phyloP scores from a whole-genome alignment of 2,888 invertebrate genomes.

The Apodemia hepburni region DNA sequence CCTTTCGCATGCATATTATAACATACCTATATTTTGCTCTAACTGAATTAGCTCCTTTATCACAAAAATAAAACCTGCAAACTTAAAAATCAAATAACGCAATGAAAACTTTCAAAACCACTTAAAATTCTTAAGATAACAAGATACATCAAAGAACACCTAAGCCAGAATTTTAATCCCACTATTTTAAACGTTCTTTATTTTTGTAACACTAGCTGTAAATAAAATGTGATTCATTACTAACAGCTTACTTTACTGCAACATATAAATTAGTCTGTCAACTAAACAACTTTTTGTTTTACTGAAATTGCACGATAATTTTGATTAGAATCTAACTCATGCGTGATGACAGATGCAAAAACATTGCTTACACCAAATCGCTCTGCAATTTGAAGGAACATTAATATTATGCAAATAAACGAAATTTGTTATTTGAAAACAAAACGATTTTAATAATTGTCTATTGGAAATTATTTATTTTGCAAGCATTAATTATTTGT shows the following conservation, averaged over 20 bases:
- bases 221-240: background rate
- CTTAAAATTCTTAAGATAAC: conserved; percentile 49
- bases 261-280: conserved; percentile 66
- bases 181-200: conserved; percentile 24
- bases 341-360: conserved; percentile 61
- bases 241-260: conserved; percentile 24
- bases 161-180: conserved; percentile 39
- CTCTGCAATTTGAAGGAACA: conserved; percentile 10
- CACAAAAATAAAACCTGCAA: background rate
- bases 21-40: too few species aligned
- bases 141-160: conserved; percentile 29
- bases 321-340: conserved; percentile 57
- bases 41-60: background rate
- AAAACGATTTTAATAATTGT: background rate
- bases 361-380: conserved; percentile 32
- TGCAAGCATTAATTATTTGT: too few species aligned
- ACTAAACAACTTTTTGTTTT: conserved; percentile 63
- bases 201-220: conserved; percentile 13
- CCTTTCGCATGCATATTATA: too few species aligned
- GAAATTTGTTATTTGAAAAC: background rate
- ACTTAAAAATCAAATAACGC: conserved; percentile 20
- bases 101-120: conserved; percentile 41
- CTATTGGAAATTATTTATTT: too few species aligned
- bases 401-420: conserved; percentile 2
- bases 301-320: conserved; percentile 73